These are phyloP conservation scores for Vidua macroura DNA, from an alignment of 2,113 vertebrate genomes.

Conservation along the genomic window DNA sequence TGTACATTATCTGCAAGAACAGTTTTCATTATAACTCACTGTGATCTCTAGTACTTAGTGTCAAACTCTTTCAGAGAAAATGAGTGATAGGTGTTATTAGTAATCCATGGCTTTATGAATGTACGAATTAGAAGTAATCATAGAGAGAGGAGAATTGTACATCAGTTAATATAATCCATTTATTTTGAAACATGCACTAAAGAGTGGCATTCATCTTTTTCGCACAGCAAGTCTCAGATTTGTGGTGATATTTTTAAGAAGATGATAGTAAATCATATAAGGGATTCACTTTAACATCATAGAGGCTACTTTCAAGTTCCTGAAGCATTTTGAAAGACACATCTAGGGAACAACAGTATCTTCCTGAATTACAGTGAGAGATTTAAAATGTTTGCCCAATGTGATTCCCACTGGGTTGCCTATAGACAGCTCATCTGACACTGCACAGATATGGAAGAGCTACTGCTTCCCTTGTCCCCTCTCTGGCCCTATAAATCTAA, in stretches of 20 bases:
- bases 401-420: neutral
- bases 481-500: neutral
- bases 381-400: neutral
- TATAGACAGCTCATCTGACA: neutral
- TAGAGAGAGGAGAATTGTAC: neutral
- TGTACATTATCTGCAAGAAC: neutral
- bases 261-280: neutral
- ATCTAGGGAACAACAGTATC: neutral
- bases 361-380: neutral
- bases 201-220: constrained; percentile 9
- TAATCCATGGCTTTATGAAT: constrained; percentile 25
- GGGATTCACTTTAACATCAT: neutral
- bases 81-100: constrained; percentile 44
- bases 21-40: neutral
- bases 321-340: neutral
- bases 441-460: neutral
- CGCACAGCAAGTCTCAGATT: neutral
- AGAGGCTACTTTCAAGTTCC: neutral
- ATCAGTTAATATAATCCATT: constrained; percentile 20
- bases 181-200: constrained; percentile 17
- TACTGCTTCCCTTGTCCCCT: neutral
- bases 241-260: neutral
- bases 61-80: neutral
- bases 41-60: constrained; percentile 1
- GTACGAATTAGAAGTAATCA: constrained; percentile 56